phyloP scores from a whole-genome alignment of 1,140 invertebrate genomes.

The Neelides sp. region DNA sequence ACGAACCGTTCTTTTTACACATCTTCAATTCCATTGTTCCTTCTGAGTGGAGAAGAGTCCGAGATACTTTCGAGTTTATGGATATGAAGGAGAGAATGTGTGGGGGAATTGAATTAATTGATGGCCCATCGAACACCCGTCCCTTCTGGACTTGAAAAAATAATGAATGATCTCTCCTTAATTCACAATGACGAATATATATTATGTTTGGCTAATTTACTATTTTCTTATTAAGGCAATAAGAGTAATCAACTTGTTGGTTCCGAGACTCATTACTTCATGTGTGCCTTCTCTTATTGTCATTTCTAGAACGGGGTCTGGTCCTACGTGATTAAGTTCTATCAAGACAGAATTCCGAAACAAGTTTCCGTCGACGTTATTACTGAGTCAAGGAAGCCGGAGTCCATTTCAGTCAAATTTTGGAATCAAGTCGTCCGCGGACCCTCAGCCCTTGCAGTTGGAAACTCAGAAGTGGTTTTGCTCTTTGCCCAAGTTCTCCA shows the following conservation, averaged over 20 bases:
- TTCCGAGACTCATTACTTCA: too few species aligned
- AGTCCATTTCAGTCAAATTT: slow-evolving; percentile 28
- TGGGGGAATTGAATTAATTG: too few species aligned
- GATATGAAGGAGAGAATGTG: too few species aligned
- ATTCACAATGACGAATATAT: too few species aligned
- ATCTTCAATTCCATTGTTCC: too few species aligned
- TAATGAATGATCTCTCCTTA: too few species aligned
- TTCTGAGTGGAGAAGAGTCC: too few species aligned
- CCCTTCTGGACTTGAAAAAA: too few species aligned
- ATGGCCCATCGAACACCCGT: too few species aligned
- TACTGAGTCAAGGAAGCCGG: slow-evolving; percentile 27
- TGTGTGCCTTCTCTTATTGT: not conserved
- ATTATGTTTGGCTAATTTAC: slow-evolving; percentile 7
- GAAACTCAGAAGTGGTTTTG: slow-evolving; percentile 14
- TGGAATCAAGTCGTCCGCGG: slow-evolving; percentile 26
- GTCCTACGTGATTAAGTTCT: slow-evolving; percentile 32
- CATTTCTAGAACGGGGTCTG: slow-evolving; percentile 25
- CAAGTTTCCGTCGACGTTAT: slow-evolving; percentile 30
- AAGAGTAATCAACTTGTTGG: not conserved
- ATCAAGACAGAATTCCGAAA: slow-evolving; percentile 26
- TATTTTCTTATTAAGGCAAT: slow-evolving; percentile 15
- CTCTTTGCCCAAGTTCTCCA: slow-evolving; percentile 29
- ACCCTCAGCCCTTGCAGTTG: not conserved
- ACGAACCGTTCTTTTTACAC: not conserved
- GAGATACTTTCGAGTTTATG: too few species aligned